A percentile compares a stretch with the other conserved stretches of the same genome.
Evolutionary conservation across 2,113 vertebrate species (phyloP).

Genomic region (Lynx canadensis): DNA sequence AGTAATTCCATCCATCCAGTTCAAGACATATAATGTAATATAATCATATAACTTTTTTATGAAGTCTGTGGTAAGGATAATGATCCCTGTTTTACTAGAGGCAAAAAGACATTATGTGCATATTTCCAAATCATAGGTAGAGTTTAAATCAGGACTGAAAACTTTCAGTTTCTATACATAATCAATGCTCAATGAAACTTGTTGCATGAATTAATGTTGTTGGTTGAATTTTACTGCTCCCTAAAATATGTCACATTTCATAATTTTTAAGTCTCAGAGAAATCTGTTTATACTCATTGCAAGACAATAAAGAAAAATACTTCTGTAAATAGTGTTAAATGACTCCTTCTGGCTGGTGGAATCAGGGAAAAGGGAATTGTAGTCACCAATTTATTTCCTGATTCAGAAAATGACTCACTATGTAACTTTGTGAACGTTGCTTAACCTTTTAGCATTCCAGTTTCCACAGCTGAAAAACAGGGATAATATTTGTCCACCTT

Average conservation of each 20-base stretch:
- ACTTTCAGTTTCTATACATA: background rate
- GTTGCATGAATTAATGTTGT: background rate
- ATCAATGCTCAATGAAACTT: background rate
- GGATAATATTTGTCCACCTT: constrained; percentile 64
- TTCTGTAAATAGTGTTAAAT: constrained; percentile 40
- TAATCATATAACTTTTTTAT: background rate
- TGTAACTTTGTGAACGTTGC: constrained; percentile 59
- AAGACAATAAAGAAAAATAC: constrained; percentile 44
- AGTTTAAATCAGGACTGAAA: constrained; percentile 10
- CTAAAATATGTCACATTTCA: background rate
- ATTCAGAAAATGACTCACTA: constrained; percentile 76
- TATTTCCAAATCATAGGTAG: constrained; percentile 33
- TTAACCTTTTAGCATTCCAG: constrained; percentile 74
- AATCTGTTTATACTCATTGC: background rate
- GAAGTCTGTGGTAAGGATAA: background rate
- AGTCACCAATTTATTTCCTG: constrained; percentile 66
- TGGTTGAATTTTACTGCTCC: constrained; percentile 1
- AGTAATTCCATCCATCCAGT: background rate
- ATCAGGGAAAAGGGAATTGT: constrained; percentile 66
- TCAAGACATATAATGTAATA: background rate
- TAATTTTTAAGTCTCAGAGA: constrained; percentile 44
- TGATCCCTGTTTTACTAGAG: background rate
- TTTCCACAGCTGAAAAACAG: constrained; percentile 72
- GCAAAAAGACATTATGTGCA: background rate
- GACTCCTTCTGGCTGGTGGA: background rate